Percentiles rank a stretch among this genome's conserved stretches.
These are phyloP conservation scores for Polydesmus complanatus DNA, from an alignment of 2,888 invertebrate genomes.

Conservation along the genomic window DNA sequence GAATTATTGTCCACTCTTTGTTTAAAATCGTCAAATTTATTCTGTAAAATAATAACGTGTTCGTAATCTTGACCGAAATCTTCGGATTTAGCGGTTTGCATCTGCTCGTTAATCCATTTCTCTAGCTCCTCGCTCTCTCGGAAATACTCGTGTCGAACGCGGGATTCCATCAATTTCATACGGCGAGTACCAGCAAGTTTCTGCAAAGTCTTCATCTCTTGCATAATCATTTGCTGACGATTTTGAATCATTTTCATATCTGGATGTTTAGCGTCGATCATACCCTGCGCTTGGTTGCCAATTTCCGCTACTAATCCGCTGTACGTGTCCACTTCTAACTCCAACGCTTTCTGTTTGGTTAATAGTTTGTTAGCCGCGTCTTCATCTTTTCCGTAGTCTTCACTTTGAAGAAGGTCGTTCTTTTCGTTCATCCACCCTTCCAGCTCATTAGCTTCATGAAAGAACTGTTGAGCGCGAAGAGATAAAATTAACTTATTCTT, in stretches of 20 bases:
- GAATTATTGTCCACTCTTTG: slow-evolving; percentile 78
- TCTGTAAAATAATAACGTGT: slow-evolving; percentile 51
- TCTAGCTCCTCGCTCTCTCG: slow-evolving; percentile 79
- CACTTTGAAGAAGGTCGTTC: slow-evolving; percentile 61
- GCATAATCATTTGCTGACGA: slow-evolving; percentile 50
- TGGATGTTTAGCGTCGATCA: slow-evolving; percentile 67
- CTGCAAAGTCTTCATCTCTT: slow-evolving; percentile 65
- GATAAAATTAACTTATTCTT: slow-evolving; percentile 68
- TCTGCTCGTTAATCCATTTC: slow-evolving; percentile 82
- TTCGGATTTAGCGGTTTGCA: slow-evolving; percentile 73
- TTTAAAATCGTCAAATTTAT: slow-evolving; percentile 82
- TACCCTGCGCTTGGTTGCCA: slow-evolving; percentile 67
- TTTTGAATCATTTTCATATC: slow-evolving; percentile 65
- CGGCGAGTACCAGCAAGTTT: slow-evolving; percentile 63
- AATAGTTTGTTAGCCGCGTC: slow-evolving; percentile 82
- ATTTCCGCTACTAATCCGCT: slow-evolving; percentile 83
- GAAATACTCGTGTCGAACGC: slow-evolving; percentile 81
- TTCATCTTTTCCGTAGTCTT: slow-evolving; percentile 75
- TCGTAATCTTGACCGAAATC: slow-evolving; percentile 92
- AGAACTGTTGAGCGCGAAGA: slow-evolving; percentile 76
- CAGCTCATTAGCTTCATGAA: slow-evolving; percentile 79
- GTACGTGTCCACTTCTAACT: slow-evolving; percentile 80
- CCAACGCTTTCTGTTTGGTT: slow-evolving; percentile 88
- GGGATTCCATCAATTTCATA: slow-evolving; percentile 74
- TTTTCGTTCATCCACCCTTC: slow-evolving; percentile 87